Percentiles rank a stretch among this genome's conserved stretches.
phyloP scores from a whole-genome alignment of 2,113 vertebrate species.

The Microtus montanus region DNA sequence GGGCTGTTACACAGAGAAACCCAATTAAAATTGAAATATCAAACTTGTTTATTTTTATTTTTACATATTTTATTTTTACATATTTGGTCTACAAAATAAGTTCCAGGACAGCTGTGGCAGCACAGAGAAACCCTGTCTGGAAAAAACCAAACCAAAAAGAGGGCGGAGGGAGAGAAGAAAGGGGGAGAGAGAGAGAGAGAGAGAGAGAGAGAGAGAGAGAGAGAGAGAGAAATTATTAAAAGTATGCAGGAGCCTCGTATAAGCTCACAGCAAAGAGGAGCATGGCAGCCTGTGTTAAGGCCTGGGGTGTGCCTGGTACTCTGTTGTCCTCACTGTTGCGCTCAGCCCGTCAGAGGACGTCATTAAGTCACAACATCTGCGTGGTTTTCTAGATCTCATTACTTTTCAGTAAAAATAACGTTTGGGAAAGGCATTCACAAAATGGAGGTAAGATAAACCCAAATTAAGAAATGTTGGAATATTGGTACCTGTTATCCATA shows the following conservation, averaged over 20 bases:
- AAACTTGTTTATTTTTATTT: no score
- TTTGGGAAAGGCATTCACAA: not conserved
- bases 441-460: not conserved
- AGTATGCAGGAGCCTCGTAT: not conserved
- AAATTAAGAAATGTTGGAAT: not conserved
- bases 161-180: no score
- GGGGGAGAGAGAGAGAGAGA: no score
- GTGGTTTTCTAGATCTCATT: not conserved
- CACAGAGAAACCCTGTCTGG: no score
- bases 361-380: not conserved
- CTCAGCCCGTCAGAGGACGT: not conserved
- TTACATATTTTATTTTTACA: not conserved
- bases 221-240: not conserved
- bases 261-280: not conserved
- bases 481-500: not conserved
- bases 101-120: no score
- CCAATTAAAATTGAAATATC: no score
- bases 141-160: no score
- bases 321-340: not conserved
- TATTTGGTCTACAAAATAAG: not conserved
- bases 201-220: no score
- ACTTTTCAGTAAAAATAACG: not conserved
- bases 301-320: not conserved
- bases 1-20: no score
- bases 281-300: not conserved